Percentiles rank a stretch among this genome's conserved stretches.
phyloP scores from a whole-genome alignment of 2,888 invertebrate species.

The Brachyptera risi region DNA sequence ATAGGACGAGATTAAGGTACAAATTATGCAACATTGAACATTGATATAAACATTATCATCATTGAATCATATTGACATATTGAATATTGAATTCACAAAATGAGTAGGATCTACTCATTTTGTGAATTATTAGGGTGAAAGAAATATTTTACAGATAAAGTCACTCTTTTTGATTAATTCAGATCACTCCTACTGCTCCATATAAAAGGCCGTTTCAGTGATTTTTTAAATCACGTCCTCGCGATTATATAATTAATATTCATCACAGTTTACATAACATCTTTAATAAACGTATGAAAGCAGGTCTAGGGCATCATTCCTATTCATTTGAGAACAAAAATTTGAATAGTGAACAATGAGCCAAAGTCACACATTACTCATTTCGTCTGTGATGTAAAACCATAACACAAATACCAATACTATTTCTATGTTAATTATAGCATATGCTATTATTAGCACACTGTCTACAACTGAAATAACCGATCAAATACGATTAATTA shows the following conservation, averaged over 20 bases:
- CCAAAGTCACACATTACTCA: not conserved
- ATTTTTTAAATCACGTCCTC: not conserved
- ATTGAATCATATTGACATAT: too few species aligned
- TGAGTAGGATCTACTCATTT: too few species aligned
- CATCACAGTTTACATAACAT: not conserved
- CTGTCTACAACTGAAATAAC: not conserved
- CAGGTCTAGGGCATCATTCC: slow-evolving; percentile 10
- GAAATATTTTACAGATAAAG: not conserved
- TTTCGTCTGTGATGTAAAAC: not conserved
- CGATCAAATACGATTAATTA: slow-evolving; percentile 3
- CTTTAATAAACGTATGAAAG: too few species aligned
- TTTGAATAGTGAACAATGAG: not conserved
- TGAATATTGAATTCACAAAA: too few species aligned
- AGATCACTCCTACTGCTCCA: too few species aligned
- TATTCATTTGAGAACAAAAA: not conserved
- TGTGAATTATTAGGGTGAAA: too few species aligned
- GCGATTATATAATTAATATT: not conserved
- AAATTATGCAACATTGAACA: too few species aligned
- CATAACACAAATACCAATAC: not conserved
- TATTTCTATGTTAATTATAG: not conserved
- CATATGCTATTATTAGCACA: not conserved
- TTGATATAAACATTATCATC: too few species aligned
- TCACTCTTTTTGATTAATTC: not conserved
- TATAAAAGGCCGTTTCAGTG: too few species aligned
- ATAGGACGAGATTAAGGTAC: too few species aligned